These are phyloP conservation scores for Ianthella basta DNA, from an alignment of 37 sponge, comb jelly and placozoan species.

Conservation along the genomic window DNA sequence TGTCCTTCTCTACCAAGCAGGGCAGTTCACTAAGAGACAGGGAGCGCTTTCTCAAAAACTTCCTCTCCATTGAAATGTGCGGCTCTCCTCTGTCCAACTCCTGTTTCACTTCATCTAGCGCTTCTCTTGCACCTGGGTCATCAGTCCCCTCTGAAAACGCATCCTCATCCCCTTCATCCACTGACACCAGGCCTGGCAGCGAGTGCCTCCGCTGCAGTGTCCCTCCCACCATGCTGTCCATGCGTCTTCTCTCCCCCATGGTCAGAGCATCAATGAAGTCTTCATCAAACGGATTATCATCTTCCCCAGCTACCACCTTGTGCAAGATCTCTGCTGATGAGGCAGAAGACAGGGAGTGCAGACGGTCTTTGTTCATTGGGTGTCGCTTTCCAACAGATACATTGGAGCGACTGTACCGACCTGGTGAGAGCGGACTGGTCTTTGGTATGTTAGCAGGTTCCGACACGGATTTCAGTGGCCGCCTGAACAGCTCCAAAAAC, in stretches of 20 bases:
- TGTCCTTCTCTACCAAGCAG: neutral
- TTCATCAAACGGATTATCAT: conserved; percentile 26
- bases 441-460: neutral
- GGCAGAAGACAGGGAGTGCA: neutral
- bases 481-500: conserved; percentile 7
- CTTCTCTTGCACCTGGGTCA: neutral
- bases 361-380: neutral
- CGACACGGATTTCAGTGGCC: neutral
- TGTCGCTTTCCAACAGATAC: conserved; percentile 19
- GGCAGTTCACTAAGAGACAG: neutral
- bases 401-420: conserved; percentile 4
- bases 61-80: too few relatives aligned
- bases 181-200: neutral
- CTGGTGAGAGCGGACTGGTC: conserved; percentile 21
- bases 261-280: conserved; percentile 63
- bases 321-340: conserved; percentile 8
- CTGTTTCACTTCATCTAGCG: too few relatives aligned
- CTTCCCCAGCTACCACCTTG: neutral
- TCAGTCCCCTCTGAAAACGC: neutral
- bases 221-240: conserved; percentile 10
- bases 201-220: conserved; percentile 13
- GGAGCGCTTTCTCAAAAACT: neutral
- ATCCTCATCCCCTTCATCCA: conserved; percentile 8
- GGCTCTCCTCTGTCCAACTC: too few relatives aligned
- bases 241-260: conserved; percentile 7